Evolutionary conservation across 2,888 invertebrate genomes (phyloP).

Genomic region (Peribatodes rhomboidaria): DNA sequence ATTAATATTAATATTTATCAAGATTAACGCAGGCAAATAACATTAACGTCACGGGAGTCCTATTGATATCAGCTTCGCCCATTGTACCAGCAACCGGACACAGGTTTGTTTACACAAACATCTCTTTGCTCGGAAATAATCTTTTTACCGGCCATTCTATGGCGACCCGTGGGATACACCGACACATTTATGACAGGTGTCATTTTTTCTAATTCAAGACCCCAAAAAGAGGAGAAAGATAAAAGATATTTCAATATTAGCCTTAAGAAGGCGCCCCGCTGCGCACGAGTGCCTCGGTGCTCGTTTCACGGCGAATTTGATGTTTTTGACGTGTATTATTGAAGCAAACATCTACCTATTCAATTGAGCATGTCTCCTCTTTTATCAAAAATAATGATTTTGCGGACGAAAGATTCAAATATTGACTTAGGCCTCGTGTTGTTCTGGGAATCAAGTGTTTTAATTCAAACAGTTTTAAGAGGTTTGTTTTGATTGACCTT

Average conservation of each 20-base stretch:
- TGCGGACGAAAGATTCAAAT: constrained; percentile 45
- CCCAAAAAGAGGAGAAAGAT: constrained; percentile 63
- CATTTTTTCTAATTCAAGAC: constrained; percentile 64
- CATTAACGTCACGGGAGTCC: constrained; percentile 29
- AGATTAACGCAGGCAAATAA: constrained; percentile 21
- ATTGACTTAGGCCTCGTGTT: constrained; percentile 41
- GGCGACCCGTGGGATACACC: constrained; percentile 62
- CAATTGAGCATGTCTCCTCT: constrained; percentile 46
- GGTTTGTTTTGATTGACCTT: constrained; percentile 37
- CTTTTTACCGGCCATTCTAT: constrained; percentile 52
- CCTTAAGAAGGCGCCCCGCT: constrained; percentile 67
- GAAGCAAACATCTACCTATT: constrained; percentile 53
- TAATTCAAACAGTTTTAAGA: constrained; percentile 34
- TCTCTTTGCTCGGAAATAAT: constrained; percentile 59
- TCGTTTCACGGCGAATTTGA: constrained; percentile 57
- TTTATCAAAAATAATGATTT: constrained; percentile 53
- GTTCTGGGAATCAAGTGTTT: constrained; percentile 45
- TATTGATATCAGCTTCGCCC: constrained; percentile 28
- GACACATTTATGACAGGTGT: constrained; percentile 74
- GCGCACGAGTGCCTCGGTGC: constrained; percentile 57
- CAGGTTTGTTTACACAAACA: constrained; percentile 65
- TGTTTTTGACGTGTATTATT: constrained; percentile 53
- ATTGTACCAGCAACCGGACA: constrained; percentile 45
- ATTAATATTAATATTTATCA: constrained; percentile 14
- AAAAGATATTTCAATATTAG: constrained; percentile 77